Evolutionary conservation across 2,797 vertebrate species (phyloP).

Genomic region (Rhinichthys osculus): DNA sequence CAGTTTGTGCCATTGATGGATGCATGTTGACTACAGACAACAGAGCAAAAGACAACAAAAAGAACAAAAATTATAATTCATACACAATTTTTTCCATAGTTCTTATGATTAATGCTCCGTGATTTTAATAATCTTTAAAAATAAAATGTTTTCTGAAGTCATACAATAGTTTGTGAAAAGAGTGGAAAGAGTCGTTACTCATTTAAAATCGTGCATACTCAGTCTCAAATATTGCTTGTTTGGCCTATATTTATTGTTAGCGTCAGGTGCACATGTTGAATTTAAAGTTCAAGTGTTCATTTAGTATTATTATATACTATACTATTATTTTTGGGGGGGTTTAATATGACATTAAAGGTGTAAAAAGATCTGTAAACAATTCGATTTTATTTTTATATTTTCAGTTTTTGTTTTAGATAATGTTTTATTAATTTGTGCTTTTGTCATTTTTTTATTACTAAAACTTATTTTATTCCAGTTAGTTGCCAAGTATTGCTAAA

Average conservation of each 20-base stretch:
- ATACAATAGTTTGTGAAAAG: background rate
- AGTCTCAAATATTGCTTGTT: background rate
- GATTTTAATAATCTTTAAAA: background rate
- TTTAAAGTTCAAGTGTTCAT: background rate
- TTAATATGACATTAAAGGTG: background rate
- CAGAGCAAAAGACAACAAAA: background rate
- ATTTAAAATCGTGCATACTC: too few relatives aligned
- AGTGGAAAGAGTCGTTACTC: too few relatives aligned
- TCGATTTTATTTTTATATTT: background rate
- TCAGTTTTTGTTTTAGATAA: background rate
- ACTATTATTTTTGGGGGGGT: background rate
- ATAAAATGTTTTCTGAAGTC: background rate
- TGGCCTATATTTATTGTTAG: background rate
- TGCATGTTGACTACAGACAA: background rate
- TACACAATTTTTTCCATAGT: background rate
- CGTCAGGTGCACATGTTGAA: background rate
- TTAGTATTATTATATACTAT: background rate
- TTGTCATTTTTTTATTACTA: background rate
- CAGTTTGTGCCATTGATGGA: background rate
- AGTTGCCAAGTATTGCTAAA: background rate
- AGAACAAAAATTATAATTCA: background rate
- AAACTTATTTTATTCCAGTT: background rate
- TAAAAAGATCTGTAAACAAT: background rate
- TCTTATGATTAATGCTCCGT: background rate
- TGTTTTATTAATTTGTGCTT: background rate